Evolutionary conservation across 2,113 vertebrate species (phyloP).

Genomic region (Gymnarchus niloticus): DNA sequence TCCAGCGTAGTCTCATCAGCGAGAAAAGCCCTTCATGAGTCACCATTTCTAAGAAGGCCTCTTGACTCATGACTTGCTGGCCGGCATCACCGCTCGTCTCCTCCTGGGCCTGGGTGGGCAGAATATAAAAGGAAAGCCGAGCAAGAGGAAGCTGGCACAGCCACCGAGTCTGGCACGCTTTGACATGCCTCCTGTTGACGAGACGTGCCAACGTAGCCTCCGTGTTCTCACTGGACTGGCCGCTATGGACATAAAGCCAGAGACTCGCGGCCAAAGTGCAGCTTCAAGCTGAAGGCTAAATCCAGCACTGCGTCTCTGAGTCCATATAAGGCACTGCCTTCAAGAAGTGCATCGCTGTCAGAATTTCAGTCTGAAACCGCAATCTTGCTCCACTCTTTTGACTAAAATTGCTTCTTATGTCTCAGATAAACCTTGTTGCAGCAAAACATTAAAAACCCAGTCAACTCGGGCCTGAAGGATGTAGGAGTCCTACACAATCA

Average conservation of each 20-base stretch:
- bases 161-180: not conserved
- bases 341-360: not conserved
- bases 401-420: not conserved
- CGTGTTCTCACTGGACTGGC: not conserved
- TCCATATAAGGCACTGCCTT: too few species aligned
- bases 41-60: not conserved
- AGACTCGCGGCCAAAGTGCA: not conserved
- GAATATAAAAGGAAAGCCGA: not conserved
- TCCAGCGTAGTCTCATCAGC: not conserved
- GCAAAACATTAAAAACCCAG: not conserved
- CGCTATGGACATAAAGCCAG: not conserved
- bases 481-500: not conserved
- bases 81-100: not conserved
- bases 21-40: not conserved
- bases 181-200: not conserved
- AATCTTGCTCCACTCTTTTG: not conserved
- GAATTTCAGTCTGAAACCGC: not conserved
- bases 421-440: not conserved
- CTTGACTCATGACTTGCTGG: not conserved
- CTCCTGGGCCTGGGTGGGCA: not conserved
- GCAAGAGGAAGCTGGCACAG: not conserved
- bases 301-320: not conserved
- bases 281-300: not conserved
- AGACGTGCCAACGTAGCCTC: not conserved
- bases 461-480: not conserved